Base-by-base conservation (phyloP, 2,888 invertebrate species). In the Diplazon laetatorius region DNA sequence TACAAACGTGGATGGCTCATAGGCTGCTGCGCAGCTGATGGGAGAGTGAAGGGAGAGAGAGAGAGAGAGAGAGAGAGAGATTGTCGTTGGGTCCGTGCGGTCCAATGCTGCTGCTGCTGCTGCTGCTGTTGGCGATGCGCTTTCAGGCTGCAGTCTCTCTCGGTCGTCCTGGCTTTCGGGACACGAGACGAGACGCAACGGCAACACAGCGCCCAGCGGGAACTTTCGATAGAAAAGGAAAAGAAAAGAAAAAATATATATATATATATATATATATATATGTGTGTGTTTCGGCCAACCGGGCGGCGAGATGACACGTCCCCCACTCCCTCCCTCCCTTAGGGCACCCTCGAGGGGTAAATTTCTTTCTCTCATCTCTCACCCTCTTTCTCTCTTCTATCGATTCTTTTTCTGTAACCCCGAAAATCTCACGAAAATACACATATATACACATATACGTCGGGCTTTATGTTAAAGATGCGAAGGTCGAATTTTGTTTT, bases 111-210 rank as follows among this genome's bases (percentile, higher is more conserved):
- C n/a, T n/a, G 42, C 42, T n/a, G 42, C 42, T n/a, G 42, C 42
- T n/a, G 42, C n/a, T 3, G 55, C 55, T 55, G 14, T 14, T 30
- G 30, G 14, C 30, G 30, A 4, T 55, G 35, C 55, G 55, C 55
- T 55, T 55, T n/a, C n/a, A n/a, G n/a, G n/a, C n/a, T n/a, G n/a
- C 55, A 9, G 35, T 55, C 30, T 35, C 5, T 35, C 10, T 42
- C 42, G 42, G 42, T n/a, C 37, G n/a, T n/a, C 16, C 10, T 92
- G 92, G 4, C 93, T 93, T 48, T 76, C 70, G 48, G 55, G n/a
- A n/a, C 68, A 39, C 60, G 48, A 48, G 48, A 44, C 55, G 57
- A 60, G 48, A 42, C 52, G 44, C 66, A 60, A 39, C 72, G 52
- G 76, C 55, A 52, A 60, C 76, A 74, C 76, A 68, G 65, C 68